Evolutionary conservation across 2,888 invertebrate species (phyloP), one percentile per base, ranked within the genome.

Genomic region (Adelphocoris suturalis): DNA sequence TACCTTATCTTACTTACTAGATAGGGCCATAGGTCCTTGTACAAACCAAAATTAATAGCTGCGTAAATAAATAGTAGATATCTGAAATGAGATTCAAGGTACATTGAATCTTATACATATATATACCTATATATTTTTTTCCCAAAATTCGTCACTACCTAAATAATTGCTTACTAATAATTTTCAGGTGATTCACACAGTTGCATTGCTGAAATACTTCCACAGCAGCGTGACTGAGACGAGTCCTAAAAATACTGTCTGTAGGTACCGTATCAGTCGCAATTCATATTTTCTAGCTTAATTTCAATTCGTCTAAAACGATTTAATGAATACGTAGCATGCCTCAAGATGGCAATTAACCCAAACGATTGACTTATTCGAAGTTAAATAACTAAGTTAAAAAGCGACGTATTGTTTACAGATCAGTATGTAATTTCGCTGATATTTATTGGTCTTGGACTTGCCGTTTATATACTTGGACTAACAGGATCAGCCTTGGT

Each of bases 191-290:
- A 68, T 68, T 23, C 27, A 68, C 68, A 68, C 68, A 5, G 68
- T 68, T 4, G 68, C 68, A 13, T 68, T 68, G 23, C 19, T 68
- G 68, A 68, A 68, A 68, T 23, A 23, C 23, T 19, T 68, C 12
- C 19, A 19, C 68, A 68, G 12, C 19, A 68, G 27, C 19, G 68
- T 68, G 23, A 23, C 27, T 3, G 68, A 68, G 27, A 68, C 68
- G 23, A 68, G 68, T 68, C 68, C 68, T 19, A 68, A 68, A 68
- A 19, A 68, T 23, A 68, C 68, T 68, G 68, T 68, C 23, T 68
- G 68, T 68, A 68, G 68, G 68, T 68, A 68, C 68, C 68, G 68
- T 68, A 68, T 68, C 68, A n/a, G 23, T 68, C 23, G n/a, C 57
- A 57, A 7, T 7, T 57, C n/a, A 57, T 16, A n/a, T 14, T n/a